Base-by-base conservation (phyloP, 2,888 invertebrate species). In the Ametastegia equiseti region DNA sequence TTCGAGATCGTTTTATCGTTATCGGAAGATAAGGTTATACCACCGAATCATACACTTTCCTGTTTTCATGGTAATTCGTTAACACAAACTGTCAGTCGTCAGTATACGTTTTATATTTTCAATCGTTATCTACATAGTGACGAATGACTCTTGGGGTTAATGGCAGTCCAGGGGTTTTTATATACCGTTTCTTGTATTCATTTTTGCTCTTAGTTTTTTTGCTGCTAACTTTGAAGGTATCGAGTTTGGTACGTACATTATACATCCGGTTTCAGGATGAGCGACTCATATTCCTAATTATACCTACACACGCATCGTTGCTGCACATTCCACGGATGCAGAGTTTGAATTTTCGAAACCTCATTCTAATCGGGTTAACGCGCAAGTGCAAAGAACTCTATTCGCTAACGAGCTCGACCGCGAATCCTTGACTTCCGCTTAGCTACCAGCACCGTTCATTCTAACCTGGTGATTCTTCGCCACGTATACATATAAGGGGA, bases 341-440 rank as follows among this genome's bases (percentile, higher is more conserved):
- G 57, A 27, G 15, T 60, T 60, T 5, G 13, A 60, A 60, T 30
- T 30, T 15, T 60, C 27, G 9, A 23, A 71, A 47, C 47, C n/a
- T 33, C 15, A 75, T 33, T 78, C 42, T 78, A 78, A 78, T 63
- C 30, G 42, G 78, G 42, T 78, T 60, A 78, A 57, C 39, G 42
- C 39, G 60, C 45, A 57, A 60, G 60, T 45, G 78, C 47, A 60
- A 78, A 60, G 78, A 45, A 78, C 50, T 50, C n/a, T 27, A 75
- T 73, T 27, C 42, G 78, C 45, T 78, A 78, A 78, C 78, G 42
- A 78, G 45, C 54, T 60, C 78, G 42, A 39, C 60, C 42, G 23
- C 57, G 60, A 23, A 36, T 63, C 23, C 27, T 23, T 27, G 60
- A 78, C 78, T 78, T 78, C 60, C 78, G 78, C 60, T 78, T 78